Base-by-base conservation (phyloP, 2,888 invertebrate genomes). In the Podabrus alpinus region DNA sequence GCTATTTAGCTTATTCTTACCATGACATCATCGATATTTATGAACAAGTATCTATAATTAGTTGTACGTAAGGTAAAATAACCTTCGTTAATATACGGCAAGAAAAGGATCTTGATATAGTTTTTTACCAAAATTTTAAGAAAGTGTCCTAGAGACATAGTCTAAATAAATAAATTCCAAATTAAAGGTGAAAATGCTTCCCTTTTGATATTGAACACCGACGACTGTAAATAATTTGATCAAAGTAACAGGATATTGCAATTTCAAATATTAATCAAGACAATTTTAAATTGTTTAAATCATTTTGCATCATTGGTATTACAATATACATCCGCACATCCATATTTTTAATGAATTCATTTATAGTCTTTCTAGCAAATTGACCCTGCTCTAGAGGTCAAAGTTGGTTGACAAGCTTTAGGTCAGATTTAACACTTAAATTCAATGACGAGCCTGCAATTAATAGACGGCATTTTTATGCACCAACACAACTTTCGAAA, bases 1-100 rank as follows among this genome's bases (percentile, higher is more conserved):
- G 72, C 70, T 71, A 71, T 62, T 72, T 68, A 72, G 72, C 70
- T 72, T 69, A 72, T 75, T 74, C 71, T 72, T 64, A 11, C 71
- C 66, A 77, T 78, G 78, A 78, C 78, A 78, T 78, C 78, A 78
- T 75, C 78, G 78, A 78, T 78, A 78, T 78, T 78, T 78, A 77
- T 72, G 77, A 73, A 72, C 70, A 67, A 70, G 71, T 73, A 72
- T 77, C 76, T 77, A 76, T 78, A 78, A 77, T 77, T 78, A 73
- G 74, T 67, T 71, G 68, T 69, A 74, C 71, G 76, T 74, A 77
- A 77, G 73, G 76, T 75, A 75, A 75, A 66, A 70, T 75, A 72
- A 72, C 69, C 62, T 64, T 64, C 62, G 17, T 21, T 75, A 29
- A 29, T 29, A 75, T 69, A 64, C 59, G 59, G 15, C 68, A 66